Evolutionary conservation across 1,140 invertebrate species (phyloP).

Genomic region (Tetramorium alpestre): DNA sequence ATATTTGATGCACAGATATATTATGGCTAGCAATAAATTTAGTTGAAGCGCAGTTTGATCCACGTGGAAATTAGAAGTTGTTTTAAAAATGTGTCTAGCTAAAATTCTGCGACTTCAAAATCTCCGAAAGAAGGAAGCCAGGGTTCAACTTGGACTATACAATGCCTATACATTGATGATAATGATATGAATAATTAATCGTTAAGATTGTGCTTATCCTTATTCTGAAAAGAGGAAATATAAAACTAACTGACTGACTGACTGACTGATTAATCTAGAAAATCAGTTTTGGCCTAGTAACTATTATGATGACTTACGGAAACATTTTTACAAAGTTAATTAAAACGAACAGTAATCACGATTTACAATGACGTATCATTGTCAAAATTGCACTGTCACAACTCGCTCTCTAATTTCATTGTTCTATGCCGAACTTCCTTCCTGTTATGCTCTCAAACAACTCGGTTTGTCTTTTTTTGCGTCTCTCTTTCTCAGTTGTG

Average conservation of each 20-base stretch:
- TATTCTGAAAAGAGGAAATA: not conserved
- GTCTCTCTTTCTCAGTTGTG: not conserved
- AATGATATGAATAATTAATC: too few species aligned
- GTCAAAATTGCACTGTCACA: slow-evolving; percentile 16
- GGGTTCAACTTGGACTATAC: too few species aligned
- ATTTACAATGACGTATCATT: slow-evolving; percentile 41
- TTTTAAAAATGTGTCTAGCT: too few species aligned
- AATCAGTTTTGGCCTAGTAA: slow-evolving; percentile 69
- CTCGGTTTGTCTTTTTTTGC: slow-evolving; percentile 33
- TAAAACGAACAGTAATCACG: slow-evolving; percentile 66
- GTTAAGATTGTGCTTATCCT: too few species aligned
- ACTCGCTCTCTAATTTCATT: slow-evolving; percentile 6
- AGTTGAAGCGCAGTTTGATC: too few species aligned
- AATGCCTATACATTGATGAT: too few species aligned
- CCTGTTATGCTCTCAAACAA: slow-evolving; percentile 31
- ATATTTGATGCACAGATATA: too few species aligned
- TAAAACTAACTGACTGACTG: slow-evolving; percentile 9
- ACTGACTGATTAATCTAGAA: slow-evolving; percentile 67
- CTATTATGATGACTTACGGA: not conserved
- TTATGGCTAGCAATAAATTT: too few species aligned
- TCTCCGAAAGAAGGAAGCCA: too few species aligned
- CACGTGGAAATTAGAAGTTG: too few species aligned
- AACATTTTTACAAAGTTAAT: slow-evolving; percentile 75
- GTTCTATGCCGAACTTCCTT: not conserved
- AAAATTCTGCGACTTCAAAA: too few species aligned